Conservation (phyloP, 1,140 invertebrate species). For the Eumeta japonica region DNA sequence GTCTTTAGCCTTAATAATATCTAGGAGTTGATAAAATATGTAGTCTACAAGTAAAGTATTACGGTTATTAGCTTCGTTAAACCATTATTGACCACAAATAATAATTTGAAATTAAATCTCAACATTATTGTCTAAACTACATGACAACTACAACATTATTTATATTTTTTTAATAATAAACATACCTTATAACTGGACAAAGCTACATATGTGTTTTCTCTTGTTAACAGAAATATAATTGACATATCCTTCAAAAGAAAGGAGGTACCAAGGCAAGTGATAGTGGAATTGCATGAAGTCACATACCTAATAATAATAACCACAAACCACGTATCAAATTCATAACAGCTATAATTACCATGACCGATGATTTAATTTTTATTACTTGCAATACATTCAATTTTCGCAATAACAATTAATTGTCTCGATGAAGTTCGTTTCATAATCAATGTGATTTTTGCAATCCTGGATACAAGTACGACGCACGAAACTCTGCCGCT, state of each 20-base stretch:
- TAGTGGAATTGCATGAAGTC: neutral
- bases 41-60: no score
- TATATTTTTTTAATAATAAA: neutral
- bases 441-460: no score
- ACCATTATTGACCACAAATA: neutral
- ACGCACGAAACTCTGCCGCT: no score
- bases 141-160: neutral
- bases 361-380: no score
- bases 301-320: neutral
- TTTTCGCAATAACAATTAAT: no score
- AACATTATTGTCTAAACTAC: no score
- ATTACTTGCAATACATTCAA: no score
- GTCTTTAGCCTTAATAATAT: no score
- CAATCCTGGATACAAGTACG: no score
- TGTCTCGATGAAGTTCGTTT: no score
- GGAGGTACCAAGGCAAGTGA: slow-evolving; percentile 29
- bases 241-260: slow-evolving; percentile 26
- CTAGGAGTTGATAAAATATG: no score
- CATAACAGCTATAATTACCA: neutral
- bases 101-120: neutral
- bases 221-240: slow-evolving; percentile 36
- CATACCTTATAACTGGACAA: neutral
- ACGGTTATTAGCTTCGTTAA: neutral
- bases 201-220: slow-evolving; percentile 10
- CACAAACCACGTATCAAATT: no score